Percentiles rank a stretch among this genome's conserved stretches.
Evolutionary conservation across 2,113 vertebrate genomes (phyloP).

Genomic region (Tragelaphus imberbis): DNA sequence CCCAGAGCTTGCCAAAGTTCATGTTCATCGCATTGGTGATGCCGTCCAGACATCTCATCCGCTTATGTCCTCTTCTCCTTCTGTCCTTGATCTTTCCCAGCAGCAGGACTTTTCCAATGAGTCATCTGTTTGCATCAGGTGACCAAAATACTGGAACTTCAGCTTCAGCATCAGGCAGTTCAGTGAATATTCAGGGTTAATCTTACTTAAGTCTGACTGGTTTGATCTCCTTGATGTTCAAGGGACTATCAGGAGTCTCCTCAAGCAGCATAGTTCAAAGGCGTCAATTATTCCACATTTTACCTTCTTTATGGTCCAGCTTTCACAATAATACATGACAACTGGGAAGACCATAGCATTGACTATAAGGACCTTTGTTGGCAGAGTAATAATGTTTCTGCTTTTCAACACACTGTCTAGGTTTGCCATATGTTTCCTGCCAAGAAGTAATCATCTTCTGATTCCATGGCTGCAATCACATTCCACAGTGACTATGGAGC

Average conservation of each 20-base stretch:
- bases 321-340: rapidly evolving
- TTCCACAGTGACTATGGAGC: neutral
- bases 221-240: neutral
- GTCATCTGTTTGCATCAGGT: neutral
- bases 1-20: neutral
- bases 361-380: neutral
- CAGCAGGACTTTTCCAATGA: neutral
- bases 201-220: neutral
- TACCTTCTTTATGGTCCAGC: neutral
- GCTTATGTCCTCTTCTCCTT: neutral
- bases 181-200: neutral
- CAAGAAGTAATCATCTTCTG: neutral
- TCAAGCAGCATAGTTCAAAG: neutral
- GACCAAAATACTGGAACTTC: neutral
- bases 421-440: neutral
- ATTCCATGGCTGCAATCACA: neutral
- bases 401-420: neutral
- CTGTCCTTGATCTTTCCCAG: neutral
- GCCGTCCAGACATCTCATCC: neutral
- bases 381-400: neutral
- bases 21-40: neutral
- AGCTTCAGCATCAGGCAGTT: neutral
- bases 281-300: neutral
- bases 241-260: neutral
- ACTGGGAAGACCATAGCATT: neutral